Evolutionary conservation across 2,113 vertebrate genomes (phyloP).

Genomic region (Podocnemis expansa): DNA sequence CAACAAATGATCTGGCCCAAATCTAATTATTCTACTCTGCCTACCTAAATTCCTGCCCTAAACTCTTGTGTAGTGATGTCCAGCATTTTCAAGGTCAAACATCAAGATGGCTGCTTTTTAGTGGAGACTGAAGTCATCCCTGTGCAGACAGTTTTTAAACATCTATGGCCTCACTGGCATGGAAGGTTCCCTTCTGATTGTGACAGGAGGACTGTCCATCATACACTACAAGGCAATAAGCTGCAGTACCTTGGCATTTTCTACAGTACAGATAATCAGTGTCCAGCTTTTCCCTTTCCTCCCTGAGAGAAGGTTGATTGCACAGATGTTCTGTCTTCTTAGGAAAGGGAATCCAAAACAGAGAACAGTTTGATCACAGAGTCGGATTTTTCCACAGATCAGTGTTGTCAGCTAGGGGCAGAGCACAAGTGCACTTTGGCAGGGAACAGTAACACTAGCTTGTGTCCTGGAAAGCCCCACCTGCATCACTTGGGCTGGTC

Average conservation of each 20-base stretch:
- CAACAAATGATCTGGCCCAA: background rate
- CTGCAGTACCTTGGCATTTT: background rate
- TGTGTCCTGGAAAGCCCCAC: accelerated
- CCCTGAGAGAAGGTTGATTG: background rate
- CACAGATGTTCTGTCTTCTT: accelerated
- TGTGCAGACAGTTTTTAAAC: accelerated
- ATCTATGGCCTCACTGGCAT: background rate
- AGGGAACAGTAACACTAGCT: accelerated
- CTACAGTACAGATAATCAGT: accelerated
- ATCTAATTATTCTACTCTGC: background rate
- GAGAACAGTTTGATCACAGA: background rate
- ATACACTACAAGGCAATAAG: background rate
- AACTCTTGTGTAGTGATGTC: background rate
- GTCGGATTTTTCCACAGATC: background rate
- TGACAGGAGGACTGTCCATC: accelerated
- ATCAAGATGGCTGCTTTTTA: background rate
- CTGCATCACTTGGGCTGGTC: accelerated
- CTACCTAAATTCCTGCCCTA: background rate
- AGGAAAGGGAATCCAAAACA: background rate
- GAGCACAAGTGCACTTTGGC: background rate
- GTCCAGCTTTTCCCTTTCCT: background rate
- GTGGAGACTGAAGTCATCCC: background rate
- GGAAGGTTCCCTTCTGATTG: background rate
- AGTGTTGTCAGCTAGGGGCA: accelerated
- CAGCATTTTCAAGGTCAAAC: background rate